Conservation (phyloP, 1,140 invertebrate genomes). For the Pseudomyrmex gracilis region DNA sequence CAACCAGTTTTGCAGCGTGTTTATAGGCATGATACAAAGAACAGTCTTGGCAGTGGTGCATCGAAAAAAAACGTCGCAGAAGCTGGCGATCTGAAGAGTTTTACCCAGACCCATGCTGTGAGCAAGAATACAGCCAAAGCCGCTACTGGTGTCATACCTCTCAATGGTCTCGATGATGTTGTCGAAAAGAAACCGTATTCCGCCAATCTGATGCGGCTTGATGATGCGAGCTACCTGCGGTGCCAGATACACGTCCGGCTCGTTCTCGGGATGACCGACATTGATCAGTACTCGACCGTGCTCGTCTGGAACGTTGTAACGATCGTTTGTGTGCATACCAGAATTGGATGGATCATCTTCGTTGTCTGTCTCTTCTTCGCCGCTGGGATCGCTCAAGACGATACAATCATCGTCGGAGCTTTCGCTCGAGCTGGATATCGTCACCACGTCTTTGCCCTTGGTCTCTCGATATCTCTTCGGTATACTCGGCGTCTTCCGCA, state of each 20-base stretch:
- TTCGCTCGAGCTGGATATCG: conserved; percentile 89
- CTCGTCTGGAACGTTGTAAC: conserved; percentile 96
- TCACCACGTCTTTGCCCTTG: conserved; percentile 86
- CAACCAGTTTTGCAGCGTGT: conserved; percentile 99
- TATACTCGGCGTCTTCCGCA: conserved; percentile 76
- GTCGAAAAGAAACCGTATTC: conserved; percentile 98
- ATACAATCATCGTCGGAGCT: conserved; percentile 93
- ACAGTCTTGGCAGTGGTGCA: conserved; percentile 95
- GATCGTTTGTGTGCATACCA: conserved; percentile 95
- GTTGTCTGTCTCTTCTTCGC: conserved; percentile 87
- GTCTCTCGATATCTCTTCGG: conserved; percentile 78
- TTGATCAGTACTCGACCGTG: conserved; percentile 97
- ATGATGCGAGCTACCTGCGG: conserved; percentile 96
- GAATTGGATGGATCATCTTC: conserved; percentile 89
- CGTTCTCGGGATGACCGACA: conserved; percentile 96
- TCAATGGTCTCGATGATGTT: conserved; percentile 97
- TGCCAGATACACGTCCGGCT: conserved; percentile 97
- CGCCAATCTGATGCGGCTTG: conserved; percentile 99
- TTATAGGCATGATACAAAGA: conserved; percentile 99
- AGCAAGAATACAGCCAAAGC: conserved; percentile 98
- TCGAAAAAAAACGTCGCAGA: conserved; percentile 97
- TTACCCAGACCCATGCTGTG: conserved; percentile 99
- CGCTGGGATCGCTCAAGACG: conserved; percentile 90
- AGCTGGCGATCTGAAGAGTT: conserved; percentile 97
- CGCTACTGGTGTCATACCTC: conserved; percentile 94